Conservation (phyloP, 2,113 vertebrate species). For the Meleagris gallopavo region DNA sequence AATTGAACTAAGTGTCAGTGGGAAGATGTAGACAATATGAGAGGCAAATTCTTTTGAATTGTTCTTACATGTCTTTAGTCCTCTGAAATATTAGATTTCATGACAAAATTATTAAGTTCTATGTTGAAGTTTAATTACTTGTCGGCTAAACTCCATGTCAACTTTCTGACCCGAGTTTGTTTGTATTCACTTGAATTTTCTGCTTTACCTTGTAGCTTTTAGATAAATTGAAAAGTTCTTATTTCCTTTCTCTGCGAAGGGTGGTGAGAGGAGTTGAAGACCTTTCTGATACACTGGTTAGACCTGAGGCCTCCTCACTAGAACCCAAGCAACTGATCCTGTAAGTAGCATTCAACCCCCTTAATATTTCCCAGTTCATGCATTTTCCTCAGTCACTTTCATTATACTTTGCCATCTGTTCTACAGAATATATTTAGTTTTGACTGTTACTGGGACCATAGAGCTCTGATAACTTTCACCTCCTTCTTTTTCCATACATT, state of each 20-base stretch:
- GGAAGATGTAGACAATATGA: not conserved
- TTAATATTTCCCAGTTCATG: not conserved
- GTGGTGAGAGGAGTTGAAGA: not conserved
- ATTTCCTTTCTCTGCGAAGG: not conserved
- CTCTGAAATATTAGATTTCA: not conserved
- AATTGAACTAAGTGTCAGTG: not conserved
- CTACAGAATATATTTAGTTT: not conserved
- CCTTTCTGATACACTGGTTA: not conserved
- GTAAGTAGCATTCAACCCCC: not conserved
- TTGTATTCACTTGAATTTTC: not conserved
- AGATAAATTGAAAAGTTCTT: not conserved
- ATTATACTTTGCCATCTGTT: not conserved
- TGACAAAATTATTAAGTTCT: not conserved
- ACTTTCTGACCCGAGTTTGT: not conserved
- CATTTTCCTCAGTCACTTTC: not conserved
- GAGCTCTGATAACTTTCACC: not conserved
- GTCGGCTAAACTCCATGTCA: not conserved
- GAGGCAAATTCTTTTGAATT: not conserved
- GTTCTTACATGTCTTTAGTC: rapidly evolving
- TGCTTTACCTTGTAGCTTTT: not conserved
- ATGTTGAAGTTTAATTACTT: not conserved
- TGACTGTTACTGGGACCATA: not conserved
- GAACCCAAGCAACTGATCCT: not conserved
- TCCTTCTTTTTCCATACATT: not conserved
- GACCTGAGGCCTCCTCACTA: not conserved